These are phyloP conservation scores for Holacanthella duospinosa DNA, from an alignment of 2,888 invertebrate genomes.

Conservation along the genomic window DNA sequence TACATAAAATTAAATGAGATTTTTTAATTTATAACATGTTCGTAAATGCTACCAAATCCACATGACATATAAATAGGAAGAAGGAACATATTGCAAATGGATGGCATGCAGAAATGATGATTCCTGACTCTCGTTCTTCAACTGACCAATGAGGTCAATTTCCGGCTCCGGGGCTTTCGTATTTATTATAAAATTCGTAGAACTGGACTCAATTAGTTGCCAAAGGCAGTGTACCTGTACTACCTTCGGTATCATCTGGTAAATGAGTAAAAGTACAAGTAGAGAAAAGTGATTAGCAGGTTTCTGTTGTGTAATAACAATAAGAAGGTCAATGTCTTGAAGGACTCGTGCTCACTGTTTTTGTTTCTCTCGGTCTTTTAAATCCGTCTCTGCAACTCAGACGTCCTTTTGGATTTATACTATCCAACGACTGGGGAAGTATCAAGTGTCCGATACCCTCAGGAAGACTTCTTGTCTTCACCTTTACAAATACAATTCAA, in stretches of 20 bases:
- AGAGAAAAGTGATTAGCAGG: slow-evolving; percentile 16
- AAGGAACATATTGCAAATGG: not conserved
- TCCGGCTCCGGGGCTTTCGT: too few species aligned
- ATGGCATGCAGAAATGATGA: too few species aligned
- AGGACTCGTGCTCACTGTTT: not conserved
- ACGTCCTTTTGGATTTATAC: not conserved
- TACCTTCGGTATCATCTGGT: not conserved
- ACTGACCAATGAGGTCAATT: not conserved
- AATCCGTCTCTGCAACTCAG: slow-evolving; percentile 20
- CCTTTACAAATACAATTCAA: too few species aligned
- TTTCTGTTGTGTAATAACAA: slow-evolving; percentile 19
- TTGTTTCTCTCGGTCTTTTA: slow-evolving; percentile 20
- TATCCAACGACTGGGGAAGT: not conserved
- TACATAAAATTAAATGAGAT: too few species aligned
- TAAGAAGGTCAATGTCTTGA: slow-evolving; percentile 31
- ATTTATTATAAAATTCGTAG: not conserved
- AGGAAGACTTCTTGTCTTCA: not conserved
- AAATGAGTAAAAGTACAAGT: too few species aligned
- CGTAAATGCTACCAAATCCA: too few species aligned
- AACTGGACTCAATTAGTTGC: not conserved
- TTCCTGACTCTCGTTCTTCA: not conserved
- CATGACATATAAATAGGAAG: too few species aligned
- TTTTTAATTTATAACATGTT: too few species aligned
- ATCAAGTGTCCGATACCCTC: not conserved
- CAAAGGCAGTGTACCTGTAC: not conserved